phyloP scores from a whole-genome alignment of 2,797 vertebrate species.

The Sebastes jordani region DNA sequence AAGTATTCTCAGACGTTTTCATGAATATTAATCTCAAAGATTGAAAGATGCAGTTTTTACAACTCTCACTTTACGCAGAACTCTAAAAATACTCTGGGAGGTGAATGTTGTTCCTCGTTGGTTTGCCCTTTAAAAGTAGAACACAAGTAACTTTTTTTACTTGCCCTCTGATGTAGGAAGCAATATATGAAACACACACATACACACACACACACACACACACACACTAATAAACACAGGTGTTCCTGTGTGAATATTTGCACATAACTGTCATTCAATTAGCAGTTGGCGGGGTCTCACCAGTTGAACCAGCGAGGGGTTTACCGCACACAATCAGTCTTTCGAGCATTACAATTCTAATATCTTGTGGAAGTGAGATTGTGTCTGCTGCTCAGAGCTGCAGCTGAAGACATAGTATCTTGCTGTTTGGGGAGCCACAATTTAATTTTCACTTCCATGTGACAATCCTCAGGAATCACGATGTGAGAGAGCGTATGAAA shows the following conservation, averaged over 20 bases:
- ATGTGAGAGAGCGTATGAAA: constrained; percentile 39
- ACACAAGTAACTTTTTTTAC: constrained; percentile 52
- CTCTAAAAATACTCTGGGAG: constrained; percentile 42
- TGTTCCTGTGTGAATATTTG: constrained; percentile 34
- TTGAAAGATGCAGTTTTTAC: constrained; percentile 47
- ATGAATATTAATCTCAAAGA: constrained; percentile 59
- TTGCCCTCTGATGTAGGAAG: constrained; percentile 39
- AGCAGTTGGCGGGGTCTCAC: constrained; percentile 53
- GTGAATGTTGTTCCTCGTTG: constrained; percentile 30
- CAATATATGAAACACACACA: neutral
- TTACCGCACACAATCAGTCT: constrained; percentile 17
- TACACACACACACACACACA: constrained; percentile 11
- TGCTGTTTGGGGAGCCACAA: constrained; percentile 70
- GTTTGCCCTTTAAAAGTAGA: constrained; percentile 66
- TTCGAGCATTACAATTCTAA: constrained; percentile 12
- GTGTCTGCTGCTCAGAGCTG: constrained; percentile 23
- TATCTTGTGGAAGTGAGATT: constrained; percentile 34
- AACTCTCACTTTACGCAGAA: constrained; percentile 34
- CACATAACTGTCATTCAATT: constrained; percentile 66
- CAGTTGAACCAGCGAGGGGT: constrained; percentile 34
- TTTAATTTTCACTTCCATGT: constrained; percentile 78
- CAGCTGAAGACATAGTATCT: constrained; percentile 38
- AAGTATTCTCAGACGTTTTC: constrained; percentile 45
- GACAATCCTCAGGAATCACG: constrained; percentile 50
- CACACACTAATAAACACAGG: neutral